Conservation (phyloP, 2,888 invertebrate species). For the Ectobius pallidus region DNA sequence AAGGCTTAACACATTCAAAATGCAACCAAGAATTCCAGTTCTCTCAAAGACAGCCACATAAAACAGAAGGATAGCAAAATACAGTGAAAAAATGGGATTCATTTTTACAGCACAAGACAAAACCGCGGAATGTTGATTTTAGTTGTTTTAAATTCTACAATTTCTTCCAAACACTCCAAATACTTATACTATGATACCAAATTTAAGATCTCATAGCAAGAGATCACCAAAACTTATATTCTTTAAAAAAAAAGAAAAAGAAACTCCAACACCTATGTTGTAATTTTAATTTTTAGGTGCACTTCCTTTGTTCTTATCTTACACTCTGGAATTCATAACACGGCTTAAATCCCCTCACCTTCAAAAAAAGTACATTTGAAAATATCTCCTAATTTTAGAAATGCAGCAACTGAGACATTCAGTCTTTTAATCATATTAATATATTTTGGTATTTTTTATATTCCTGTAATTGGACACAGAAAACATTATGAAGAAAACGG, state of each 20-base stretch:
- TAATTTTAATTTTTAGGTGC: conserved; percentile 20
- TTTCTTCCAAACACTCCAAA: conserved; percentile 33
- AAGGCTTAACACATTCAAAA: conserved; percentile 19
- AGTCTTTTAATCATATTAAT: not conserved
- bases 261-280: conserved; percentile 34
- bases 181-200: conserved; percentile 29
- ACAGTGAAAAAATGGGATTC: conserved; percentile 42
- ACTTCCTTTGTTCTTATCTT: conserved; percentile 22
- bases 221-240: conserved; percentile 18
- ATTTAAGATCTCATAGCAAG: conserved; percentile 19
- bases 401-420: not conserved
- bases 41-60: conserved; percentile 26
- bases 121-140: conserved; percentile 49
- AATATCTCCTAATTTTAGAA: conserved; percentile 17
- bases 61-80: conserved; percentile 25
- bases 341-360: conserved; percentile 16
- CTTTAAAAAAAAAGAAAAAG: conserved; percentile 24
- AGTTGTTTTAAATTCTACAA: conserved; percentile 36
- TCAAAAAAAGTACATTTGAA: conserved; percentile 14
- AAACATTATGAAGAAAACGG: conserved; percentile 15
- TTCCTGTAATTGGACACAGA: conserved; percentile 3
- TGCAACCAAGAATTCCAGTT: conserved; percentile 17
- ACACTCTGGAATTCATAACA: conserved; percentile 15
- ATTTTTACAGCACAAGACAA: conserved; percentile 49
- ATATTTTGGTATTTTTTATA: not conserved